Conservation (phyloP, 1,140 invertebrate species). For the Leptinotarsa lineolata region DNA sequence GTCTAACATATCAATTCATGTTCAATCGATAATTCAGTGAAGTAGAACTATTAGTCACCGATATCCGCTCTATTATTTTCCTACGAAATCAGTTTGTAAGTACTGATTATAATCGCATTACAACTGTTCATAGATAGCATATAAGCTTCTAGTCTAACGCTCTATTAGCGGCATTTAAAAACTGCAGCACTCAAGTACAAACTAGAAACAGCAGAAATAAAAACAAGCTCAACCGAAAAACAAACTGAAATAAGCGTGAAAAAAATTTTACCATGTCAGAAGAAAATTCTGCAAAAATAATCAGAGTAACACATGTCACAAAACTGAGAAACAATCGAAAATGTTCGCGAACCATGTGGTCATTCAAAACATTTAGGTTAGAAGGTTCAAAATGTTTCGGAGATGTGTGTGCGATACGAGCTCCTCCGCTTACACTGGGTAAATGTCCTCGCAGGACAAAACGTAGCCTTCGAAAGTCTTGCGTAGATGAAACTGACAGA, state of each 20-base stretch:
- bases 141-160: background rate
- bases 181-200: background rate
- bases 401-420: slow-evolving; percentile 1
- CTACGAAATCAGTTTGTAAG: too few relatives aligned
- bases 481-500: slow-evolving; percentile 15
- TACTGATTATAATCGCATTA: too few relatives aligned
- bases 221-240: slow-evolving; percentile 2
- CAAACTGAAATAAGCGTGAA: background rate
- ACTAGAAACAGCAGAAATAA: background rate
- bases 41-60: too few relatives aligned
- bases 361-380: background rate
- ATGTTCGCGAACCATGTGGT: slow-evolving; percentile 3
- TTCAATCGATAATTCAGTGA: too few relatives aligned
- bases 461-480: slow-evolving; percentile 1
- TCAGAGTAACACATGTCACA: slow-evolving; percentile 10
- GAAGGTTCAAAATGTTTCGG: background rate
- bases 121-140: too few relatives aligned
- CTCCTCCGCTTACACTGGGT: slow-evolving; percentile 3
- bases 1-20: too few relatives aligned
- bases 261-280: slow-evolving; percentile 2
- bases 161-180: background rate
- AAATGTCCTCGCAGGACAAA: slow-evolving; percentile 9
- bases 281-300: background rate
- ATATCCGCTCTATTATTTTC: too few relatives aligned
- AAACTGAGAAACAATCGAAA: background rate